Evolutionary conservation across 2,888 invertebrate genomes (phyloP).

Genomic region (Orchesella flavescens): DNA sequence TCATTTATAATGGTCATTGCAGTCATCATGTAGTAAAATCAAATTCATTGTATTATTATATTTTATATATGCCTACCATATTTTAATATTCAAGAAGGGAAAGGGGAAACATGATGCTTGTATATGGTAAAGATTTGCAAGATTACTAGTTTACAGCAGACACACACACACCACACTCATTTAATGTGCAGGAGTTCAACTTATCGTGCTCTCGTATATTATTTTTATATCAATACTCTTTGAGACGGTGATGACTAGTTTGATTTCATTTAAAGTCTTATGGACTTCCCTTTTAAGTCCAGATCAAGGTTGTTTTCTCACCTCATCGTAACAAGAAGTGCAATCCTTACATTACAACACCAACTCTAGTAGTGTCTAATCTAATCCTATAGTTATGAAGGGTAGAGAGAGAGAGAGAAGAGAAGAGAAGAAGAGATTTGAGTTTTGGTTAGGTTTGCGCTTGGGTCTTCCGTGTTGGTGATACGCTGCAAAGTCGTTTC

Average conservation of each 20-base stretch:
- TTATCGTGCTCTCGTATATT: neutral
- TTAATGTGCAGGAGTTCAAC: neutral
- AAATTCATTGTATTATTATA: conserved; percentile 5
- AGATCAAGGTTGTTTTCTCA: conserved; percentile 71
- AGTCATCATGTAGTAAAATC: conserved; percentile 1
- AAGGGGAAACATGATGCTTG: conserved; percentile 17
- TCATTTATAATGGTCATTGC: conserved; percentile 38
- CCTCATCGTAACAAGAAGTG: conserved; percentile 39
- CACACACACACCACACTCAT: too few relatives aligned
- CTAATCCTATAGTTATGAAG: neutral
- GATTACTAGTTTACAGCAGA: neutral
- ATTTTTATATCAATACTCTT: neutral
- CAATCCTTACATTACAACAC: neutral
- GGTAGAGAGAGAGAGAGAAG: too few relatives aligned
- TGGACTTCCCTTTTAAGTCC: conserved; percentile 70
- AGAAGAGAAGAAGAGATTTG: too few relatives aligned
- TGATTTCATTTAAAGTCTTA: conserved; percentile 59
- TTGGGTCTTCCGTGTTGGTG: conserved; percentile 55
- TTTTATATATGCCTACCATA: neutral
- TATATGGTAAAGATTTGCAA: neutral
- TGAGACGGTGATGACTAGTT: conserved; percentile 46
- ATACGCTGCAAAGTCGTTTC: conserved; percentile 22
- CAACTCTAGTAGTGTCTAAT: neutral
- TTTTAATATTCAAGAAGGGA: conserved; percentile 32
- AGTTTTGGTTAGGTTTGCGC: neutral